Base-by-base conservation (phyloP, 2,113 vertebrate species). In the Antigone vipio region DNA sequence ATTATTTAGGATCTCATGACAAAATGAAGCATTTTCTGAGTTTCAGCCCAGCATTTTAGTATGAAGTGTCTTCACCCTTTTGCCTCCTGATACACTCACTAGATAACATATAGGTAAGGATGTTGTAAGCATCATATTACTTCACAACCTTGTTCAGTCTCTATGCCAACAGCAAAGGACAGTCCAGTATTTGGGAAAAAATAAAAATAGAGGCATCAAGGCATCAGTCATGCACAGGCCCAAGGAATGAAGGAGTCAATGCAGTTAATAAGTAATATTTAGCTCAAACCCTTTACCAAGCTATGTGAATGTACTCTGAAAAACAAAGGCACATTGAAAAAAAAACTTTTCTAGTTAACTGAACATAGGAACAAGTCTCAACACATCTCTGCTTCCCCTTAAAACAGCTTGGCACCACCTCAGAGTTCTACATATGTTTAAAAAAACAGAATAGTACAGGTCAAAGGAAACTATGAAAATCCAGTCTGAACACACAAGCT, bases 301-400 rank as follows among this genome's bases (percentile, higher is more conserved):
- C 47, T 30, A 3, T 26, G 20, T 16, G 64, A 89, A 42, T 1
- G 4, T 11, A 34, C 67, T 56, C 27, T 3, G 3, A 63, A 81
- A 91, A 58, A 74, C 59, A 84, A 62, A 92, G 50, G 53, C 59
- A 77, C 12, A 2, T 45, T 75, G 30, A 16, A 67, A 74, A 60
- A 53, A 53, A 34, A 26, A 15, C 35, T 84, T 66, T 55, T 44
- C 3, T 30, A 71, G 91, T 27, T 59, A 95, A 62, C 30, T 49
- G 67, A 90, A 88, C 7, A 1, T 3, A 26, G 16, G 68, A 52
- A 92, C 95, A 91, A 95, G 94, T 95, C 18, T 67, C 80, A 93
- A 77, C 94, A 87, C 83, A 93, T 95, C 60, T 30, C 89, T 84
- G 86, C 95, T 96, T 84, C 86, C 95, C 95, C 92, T 97, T 55